These are phyloP conservation scores for Chunga burmeisteri DNA, from an alignment of 2,113 vertebrate species.

Conservation along the genomic window DNA sequence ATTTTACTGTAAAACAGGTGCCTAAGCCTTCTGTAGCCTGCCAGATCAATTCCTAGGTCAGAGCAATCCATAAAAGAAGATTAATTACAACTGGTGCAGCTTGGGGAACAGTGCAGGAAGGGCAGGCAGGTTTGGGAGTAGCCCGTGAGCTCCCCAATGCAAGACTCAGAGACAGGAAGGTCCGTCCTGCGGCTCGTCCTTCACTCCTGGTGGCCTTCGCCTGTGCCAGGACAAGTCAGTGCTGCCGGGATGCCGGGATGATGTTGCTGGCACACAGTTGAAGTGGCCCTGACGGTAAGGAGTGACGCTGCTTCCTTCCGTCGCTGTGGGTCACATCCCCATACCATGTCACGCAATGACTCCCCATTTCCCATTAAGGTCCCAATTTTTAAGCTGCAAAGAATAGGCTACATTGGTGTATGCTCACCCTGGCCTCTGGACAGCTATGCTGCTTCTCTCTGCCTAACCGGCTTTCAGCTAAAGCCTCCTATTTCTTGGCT, in stretches of 20 bases:
- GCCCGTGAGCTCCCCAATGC: not conserved
- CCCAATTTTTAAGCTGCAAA: not conserved
- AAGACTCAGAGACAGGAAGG: not conserved
- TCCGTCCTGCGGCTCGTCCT: not conserved
- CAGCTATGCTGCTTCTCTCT: not conserved
- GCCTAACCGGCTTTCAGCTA: not conserved
- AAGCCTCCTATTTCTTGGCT: not conserved
- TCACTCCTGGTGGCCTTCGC: not conserved
- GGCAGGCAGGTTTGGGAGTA: not conserved
- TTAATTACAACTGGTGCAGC: not conserved
- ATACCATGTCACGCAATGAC: accelerated
- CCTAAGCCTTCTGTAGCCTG: not conserved
- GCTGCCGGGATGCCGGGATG: not conserved
- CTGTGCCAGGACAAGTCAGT: not conserved
- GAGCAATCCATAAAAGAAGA: not conserved
- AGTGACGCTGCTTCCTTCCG: not conserved
- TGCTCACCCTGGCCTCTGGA: not conserved
- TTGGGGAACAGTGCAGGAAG: not conserved
- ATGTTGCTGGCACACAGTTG: not conserved
- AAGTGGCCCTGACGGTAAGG: not conserved
- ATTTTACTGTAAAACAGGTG: not conserved
- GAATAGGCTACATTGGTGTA: not conserved
- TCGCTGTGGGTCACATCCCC: not conserved
- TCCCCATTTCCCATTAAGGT: not conserved
- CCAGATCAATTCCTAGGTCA: not conserved